A percentile compares a stretch with the other conserved stretches of the same genome.
Conservation (phyloP, 2,113 vertebrate genomes). For the Erpornis zantholeuca region DNA sequence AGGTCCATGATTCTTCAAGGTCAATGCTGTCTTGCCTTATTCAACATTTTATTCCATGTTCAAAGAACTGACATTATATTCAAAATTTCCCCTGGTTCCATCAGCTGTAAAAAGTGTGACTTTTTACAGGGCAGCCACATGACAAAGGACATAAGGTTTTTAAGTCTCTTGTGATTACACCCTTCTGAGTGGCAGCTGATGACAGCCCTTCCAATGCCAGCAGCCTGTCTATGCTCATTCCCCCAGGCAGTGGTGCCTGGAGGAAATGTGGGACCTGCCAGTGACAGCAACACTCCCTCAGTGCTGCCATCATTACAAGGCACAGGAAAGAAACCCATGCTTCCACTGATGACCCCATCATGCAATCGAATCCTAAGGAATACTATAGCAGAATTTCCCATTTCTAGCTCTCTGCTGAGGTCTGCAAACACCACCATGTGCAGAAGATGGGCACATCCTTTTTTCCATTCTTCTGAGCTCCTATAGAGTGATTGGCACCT, state of each 20-base stretch:
- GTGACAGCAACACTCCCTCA: neutral
- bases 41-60: neutral
- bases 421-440: neutral
- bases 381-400: neutral
- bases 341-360: neutral
- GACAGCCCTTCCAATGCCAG: neutral
- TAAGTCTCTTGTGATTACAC: neutral
- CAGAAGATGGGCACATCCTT: neutral
- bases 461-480: neutral
- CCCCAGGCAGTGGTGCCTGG: neutral
- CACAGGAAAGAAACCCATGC: neutral
- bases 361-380: neutral
- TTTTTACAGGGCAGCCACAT: neutral
- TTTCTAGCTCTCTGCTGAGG: neutral
- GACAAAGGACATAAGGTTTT: neutral
- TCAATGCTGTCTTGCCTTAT: neutral
- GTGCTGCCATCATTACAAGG: neutral
- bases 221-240: neutral
- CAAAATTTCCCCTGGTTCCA: neutral
- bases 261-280: neutral
- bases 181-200: neutral
- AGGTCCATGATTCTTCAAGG: neutral
- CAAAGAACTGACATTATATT: neutral
- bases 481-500: neutral
- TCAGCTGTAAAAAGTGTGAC: neutral